phyloP scores from a whole-genome alignment of 2,888 invertebrate species.

The Schrankia costaestrigalis region DNA sequence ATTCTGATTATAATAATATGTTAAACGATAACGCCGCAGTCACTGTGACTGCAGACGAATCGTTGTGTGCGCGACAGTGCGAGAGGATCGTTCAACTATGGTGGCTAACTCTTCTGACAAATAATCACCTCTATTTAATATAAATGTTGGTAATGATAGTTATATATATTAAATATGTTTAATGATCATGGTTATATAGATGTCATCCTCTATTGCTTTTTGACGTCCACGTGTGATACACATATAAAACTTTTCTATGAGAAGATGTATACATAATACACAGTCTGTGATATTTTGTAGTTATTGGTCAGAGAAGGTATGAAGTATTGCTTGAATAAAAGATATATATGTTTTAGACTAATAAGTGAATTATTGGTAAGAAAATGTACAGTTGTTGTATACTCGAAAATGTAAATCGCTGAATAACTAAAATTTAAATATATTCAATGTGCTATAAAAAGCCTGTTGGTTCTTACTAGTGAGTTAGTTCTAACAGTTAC shows the following conservation, averaged over 20 bases:
- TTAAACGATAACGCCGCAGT: slow-evolving; percentile 50
- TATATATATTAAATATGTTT: slow-evolving; percentile 60
- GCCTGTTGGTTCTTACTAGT: no score
- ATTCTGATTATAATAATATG: slow-evolving; percentile 42
- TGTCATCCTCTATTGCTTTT: slow-evolving; percentile 75
- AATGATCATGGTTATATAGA: slow-evolving; percentile 69
- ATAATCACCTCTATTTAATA: slow-evolving; percentile 63
- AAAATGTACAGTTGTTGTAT: slow-evolving; percentile 68
- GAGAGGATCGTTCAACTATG: slow-evolving; percentile 41
- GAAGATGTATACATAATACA: slow-evolving; percentile 80
- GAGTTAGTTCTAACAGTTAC: no score
- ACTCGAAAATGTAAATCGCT: slow-evolving; percentile 60
- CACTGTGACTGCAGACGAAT: slow-evolving; percentile 77
- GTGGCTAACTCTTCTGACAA: slow-evolving; percentile 69
- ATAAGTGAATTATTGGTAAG: slow-evolving; percentile 74
- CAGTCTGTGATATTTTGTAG: slow-evolving; percentile 81
- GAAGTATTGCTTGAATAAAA: slow-evolving; percentile 77
- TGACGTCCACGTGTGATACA: slow-evolving; percentile 80
- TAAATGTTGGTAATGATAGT: slow-evolving; percentile 61
- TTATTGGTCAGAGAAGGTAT: slow-evolving; percentile 77
- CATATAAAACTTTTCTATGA: slow-evolving; percentile 76
- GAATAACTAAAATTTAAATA: slow-evolving; percentile 56
- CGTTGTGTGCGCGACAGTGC: slow-evolving; percentile 32
- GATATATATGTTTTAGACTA: slow-evolving; percentile 73
- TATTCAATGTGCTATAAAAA: no score